These are phyloP conservation scores for Tylochromis polylepis DNA, from an alignment of 2,113 vertebrate genomes.

Conservation along the genomic window DNA sequence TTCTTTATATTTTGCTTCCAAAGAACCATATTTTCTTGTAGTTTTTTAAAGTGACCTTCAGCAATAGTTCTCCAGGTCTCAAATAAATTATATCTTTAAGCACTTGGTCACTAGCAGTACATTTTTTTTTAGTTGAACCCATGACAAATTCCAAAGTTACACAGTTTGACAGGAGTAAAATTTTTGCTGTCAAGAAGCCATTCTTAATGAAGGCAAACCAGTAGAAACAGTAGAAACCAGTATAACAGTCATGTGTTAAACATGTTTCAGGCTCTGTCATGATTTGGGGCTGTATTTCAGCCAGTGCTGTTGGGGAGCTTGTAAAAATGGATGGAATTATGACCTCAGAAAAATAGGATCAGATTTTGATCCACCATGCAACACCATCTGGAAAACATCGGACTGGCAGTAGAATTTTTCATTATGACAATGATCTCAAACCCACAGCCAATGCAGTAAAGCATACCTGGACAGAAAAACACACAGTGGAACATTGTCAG, in stretches of 20 bases:
- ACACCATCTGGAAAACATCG: neutral
- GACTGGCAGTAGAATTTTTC: neutral
- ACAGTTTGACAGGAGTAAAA: no score
- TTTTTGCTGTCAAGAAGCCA: no score
- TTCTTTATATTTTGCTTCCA: neutral
- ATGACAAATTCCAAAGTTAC: no score
- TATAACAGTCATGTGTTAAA: neutral
- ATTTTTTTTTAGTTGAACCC: no score
- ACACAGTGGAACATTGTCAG: neutral
- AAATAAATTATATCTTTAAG: no score
- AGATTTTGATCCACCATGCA: neutral
- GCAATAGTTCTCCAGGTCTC: neutral
- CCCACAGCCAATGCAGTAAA: no score
- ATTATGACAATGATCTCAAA: no score
- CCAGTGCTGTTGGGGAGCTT: neutral
- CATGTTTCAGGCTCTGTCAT: neutral
- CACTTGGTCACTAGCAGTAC: no score
- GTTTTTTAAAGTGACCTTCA: neutral
- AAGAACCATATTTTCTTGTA: neutral
- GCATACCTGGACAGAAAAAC: neutral
- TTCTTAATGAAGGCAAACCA: no score
- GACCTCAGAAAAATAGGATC: neutral
- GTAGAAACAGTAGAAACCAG: no score
- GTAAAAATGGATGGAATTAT: neutral
- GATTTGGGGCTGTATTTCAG: neutral